Conservation (phyloP, 1,140 invertebrate species). For the Neodiprion pinetum region DNA sequence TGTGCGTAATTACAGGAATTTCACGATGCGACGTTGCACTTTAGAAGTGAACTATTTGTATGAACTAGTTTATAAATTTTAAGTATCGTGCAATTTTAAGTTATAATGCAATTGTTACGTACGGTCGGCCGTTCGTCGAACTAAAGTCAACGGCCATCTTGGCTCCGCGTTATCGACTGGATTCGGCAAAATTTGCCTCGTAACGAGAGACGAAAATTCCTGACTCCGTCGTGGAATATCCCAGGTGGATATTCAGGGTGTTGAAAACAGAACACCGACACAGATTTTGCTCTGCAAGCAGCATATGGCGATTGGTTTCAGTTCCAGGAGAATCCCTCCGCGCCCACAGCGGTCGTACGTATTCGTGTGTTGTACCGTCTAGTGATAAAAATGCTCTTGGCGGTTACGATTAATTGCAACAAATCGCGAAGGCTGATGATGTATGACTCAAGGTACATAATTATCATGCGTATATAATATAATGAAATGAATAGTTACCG, state of each 20-base stretch:
- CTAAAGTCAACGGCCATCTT: not conserved
- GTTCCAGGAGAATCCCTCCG: not conserved
- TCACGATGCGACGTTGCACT: slow-evolving; percentile 9
- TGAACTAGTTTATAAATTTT: slow-evolving; percentile 1
- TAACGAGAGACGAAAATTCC: too few relatives aligned
- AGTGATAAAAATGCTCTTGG: not conserved
- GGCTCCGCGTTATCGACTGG: not conserved
- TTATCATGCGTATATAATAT: not conserved
- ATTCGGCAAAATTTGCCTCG: too few relatives aligned
- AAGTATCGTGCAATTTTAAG: slow-evolving; percentile 15
- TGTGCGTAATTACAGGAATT: slow-evolving; percentile 11
- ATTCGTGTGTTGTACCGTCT: slow-evolving; percentile 7
- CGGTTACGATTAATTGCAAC: not conserved
- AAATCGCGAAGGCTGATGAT: not conserved
- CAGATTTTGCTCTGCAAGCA: too few relatives aligned
- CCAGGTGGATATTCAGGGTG: too few relatives aligned
- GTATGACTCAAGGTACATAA: not conserved
- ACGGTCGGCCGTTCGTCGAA: not conserved
- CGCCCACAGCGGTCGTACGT: not conserved
- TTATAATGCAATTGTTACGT: not conserved
- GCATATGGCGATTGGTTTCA: not conserved
- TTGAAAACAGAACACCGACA: too few relatives aligned
- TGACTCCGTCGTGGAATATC: too few relatives aligned
- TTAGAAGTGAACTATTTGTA: slow-evolving; percentile 8
- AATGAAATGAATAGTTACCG: not conserved